phyloP scores from a whole-genome alignment of 2,797 vertebrate genomes.

The Spatula versicolor region DNA sequence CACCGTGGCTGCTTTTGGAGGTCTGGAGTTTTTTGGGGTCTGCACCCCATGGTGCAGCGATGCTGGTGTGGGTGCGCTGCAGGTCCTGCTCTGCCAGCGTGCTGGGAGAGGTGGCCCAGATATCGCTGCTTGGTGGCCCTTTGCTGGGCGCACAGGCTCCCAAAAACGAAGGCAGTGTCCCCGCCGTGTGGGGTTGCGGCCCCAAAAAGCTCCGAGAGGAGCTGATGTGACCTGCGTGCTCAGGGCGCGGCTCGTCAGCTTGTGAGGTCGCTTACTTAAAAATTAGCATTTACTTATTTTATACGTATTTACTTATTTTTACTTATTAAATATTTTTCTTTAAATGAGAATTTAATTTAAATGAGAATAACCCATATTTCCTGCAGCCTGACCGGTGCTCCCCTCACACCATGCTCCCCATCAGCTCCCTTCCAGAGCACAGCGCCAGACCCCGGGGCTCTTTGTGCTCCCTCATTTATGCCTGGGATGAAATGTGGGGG shows the following conservation, averaged over 20 bases:
- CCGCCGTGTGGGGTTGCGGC: no score
- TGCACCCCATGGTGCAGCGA: no score
- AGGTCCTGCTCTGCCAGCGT: neutral
- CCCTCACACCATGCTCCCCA: neutral
- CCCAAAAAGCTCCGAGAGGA: neutral
- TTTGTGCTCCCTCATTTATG: rapidly evolving
- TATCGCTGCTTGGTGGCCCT: no score
- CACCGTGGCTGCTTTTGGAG: neutral
- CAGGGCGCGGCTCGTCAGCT: no score
- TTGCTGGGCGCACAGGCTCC: neutral
- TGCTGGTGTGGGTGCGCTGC: neutral
- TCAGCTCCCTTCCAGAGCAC: neutral
- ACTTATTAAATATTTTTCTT: no score
- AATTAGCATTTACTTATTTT: neutral
- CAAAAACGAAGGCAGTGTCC: no score
- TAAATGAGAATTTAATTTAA: no score
- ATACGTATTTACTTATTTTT: no score
- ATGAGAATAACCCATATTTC: neutral
- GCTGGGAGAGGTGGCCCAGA: neutral
- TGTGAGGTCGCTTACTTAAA: neutral
- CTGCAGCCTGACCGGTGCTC: neutral
- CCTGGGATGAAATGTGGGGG: neutral
- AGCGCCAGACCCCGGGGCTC: neutral
- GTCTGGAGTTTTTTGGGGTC: neutral
- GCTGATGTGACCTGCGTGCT: neutral